A percentile compares a stretch with the other conserved stretches of the same genome.
phyloP scores from a whole-genome alignment of 2,797 vertebrate species.

The Neoniphon sammara region DNA sequence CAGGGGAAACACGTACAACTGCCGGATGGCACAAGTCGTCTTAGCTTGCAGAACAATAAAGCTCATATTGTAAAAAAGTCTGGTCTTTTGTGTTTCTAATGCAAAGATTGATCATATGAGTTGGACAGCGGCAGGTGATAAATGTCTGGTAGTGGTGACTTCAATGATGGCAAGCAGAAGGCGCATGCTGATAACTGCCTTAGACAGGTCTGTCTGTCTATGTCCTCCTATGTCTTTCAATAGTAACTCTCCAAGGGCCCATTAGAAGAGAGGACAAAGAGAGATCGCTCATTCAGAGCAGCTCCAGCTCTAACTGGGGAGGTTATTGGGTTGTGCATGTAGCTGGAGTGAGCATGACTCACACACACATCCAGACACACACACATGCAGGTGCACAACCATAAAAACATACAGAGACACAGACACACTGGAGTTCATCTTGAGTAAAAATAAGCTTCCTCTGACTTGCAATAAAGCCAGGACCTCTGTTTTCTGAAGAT shows the following conservation, averaged over 20 bases:
- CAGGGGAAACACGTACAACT: conserved; percentile 10
- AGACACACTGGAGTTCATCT: conserved; percentile 54
- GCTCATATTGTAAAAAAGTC: conserved; percentile 17
- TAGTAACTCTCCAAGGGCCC: conserved; percentile 49
- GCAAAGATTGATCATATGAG: conserved; percentile 43
- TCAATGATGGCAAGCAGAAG: conserved; percentile 62
- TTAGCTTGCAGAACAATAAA: background rate
- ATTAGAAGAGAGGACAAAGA: conserved; percentile 53
- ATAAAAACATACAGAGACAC: conserved; percentile 23
- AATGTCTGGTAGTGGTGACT: conserved; percentile 37
- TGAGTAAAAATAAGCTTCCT: conserved; percentile 66
- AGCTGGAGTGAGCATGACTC: conserved; percentile 6
- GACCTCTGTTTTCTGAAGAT: conserved; percentile 74
- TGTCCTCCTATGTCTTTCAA: conserved; percentile 46
- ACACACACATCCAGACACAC: conserved; percentile 1
- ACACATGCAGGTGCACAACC: conserved; percentile 1
- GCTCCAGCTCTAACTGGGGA: conserved; percentile 44
- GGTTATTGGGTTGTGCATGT: conserved; percentile 2
- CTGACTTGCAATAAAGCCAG: conserved; percentile 59
- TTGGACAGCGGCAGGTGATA: conserved; percentile 53
- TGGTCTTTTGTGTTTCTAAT: conserved; percentile 28
- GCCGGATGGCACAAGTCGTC: conserved; percentile 17
- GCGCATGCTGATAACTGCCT: conserved; percentile 62
- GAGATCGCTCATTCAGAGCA: conserved; percentile 36
- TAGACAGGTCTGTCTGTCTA: conserved; percentile 19